A percentile compares a stretch with the other conserved stretches of the same genome.
phyloP scores from a whole-genome alignment of 2,888 invertebrate genomes.

The Spisula solida region DNA sequence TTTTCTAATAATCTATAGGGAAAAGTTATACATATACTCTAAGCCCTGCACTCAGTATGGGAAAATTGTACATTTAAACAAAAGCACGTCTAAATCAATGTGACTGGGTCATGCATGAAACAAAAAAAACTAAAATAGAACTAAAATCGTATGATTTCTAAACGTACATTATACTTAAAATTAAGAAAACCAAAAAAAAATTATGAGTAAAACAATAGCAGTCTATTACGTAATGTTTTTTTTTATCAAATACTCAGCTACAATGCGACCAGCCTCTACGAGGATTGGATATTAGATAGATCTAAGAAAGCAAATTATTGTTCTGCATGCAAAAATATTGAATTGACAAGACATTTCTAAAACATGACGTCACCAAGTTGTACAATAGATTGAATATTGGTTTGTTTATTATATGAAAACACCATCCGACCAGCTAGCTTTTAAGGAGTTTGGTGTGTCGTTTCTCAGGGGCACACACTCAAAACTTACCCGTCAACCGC shows the following conservation, averaged over 20 bases:
- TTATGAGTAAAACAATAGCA: not conserved
- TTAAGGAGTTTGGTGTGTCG: constrained; percentile 34
- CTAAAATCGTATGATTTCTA: not conserved
- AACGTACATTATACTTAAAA: not conserved
- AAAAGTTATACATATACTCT: not conserved
- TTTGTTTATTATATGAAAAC: not conserved
- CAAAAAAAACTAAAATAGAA: not conserved
- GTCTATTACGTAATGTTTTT: too few relatives aligned
- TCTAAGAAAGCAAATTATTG: not conserved
- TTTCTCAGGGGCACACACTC: constrained; percentile 39
- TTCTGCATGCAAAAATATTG: not conserved
- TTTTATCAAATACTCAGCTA: not conserved
- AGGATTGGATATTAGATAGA: not conserved
- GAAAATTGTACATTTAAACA: not conserved
- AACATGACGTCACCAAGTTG: not conserved
- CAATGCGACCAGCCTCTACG: not conserved
- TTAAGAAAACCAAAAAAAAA: not conserved
- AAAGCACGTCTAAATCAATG: constrained; percentile 1
- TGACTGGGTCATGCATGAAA: constrained; percentile 5
- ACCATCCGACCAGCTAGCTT: not conserved
- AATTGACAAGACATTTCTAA: not conserved
- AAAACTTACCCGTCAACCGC: constrained; percentile 59
- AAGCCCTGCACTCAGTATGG: not conserved
- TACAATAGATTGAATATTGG: not conserved
- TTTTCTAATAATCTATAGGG: not conserved